Evolutionary conservation across 2,797 vertebrate genomes (phyloP), one percentile per base, ranked within the genome.

Genomic region (Diplodus sargus): DNA sequence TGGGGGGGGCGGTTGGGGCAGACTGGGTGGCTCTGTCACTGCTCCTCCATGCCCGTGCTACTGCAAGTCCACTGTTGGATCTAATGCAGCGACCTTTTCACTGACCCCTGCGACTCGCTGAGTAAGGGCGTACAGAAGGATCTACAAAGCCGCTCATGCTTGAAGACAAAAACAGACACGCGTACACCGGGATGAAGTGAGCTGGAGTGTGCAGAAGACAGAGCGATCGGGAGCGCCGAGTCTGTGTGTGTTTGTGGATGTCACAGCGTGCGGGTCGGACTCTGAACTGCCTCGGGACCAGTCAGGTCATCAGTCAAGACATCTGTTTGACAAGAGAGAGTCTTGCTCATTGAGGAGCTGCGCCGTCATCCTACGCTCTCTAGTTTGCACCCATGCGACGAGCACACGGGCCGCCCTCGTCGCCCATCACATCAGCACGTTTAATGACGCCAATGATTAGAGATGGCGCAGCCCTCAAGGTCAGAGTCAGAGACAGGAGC

Each of bases 251-350:
- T 70, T 54, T 82, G 64, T 74, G 34, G 42, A 64, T 64, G 76
- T 47, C 63, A 59, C 66, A 69, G 47, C 56, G 78, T 81, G 70
- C 62, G 58, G 47, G 25, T 34, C 47, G 63, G 66, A 76, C 66
- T 82, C 69, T 58, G 52, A 73, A 85, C 63, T 60, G 89, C 85
- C 86, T 70, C 53, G 20, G 88, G 91, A 83, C 57, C 18, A 74
- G 61, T 77, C 82, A 69, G 69, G 64, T 86, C 85, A 88, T 87
- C 86, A 80, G 85, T 90, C 82, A 88, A 87, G 64, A 82, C 42
- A 56, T 91, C 86, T 89, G 71, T 81, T 75, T 91, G 85, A 91
- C 85, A 91, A 79, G 76, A 75, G 51, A 81, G 70, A 45, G 61
- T 86, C 84, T 84, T 69, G 72, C 70, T 90, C 82, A 72, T 65